A percentile compares a stretch with the other conserved stretches of the same genome.
Evolutionary conservation across 2,888 invertebrate species (phyloP).

Genomic region (Scaptomyza parva): DNA sequence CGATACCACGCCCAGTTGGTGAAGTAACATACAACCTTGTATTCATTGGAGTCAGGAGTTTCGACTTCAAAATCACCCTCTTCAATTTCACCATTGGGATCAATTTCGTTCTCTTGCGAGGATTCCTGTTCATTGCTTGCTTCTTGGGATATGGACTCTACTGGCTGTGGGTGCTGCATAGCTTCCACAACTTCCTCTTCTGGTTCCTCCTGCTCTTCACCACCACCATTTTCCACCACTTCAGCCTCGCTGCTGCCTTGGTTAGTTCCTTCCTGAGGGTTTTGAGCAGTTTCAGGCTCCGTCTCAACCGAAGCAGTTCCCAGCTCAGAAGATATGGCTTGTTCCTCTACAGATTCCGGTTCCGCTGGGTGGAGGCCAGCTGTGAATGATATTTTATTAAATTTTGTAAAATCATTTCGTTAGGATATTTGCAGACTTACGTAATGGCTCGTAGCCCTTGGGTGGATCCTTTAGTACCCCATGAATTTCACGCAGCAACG

Average conservation of each 20-base stretch:
- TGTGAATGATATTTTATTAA: slow-evolving; percentile 15
- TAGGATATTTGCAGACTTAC: slow-evolving; percentile 58
- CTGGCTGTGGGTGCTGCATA: slow-evolving; percentile 17
- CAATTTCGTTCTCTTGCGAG: slow-evolving; percentile 59
- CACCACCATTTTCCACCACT: slow-evolving; percentile 29
- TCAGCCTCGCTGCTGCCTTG: slow-evolving; percentile 38
- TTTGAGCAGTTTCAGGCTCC: slow-evolving; percentile 67
- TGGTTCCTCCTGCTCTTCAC: slow-evolving; percentile 30
- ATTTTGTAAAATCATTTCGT: neutral
- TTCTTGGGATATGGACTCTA: slow-evolving; percentile 27
- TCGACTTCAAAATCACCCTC: slow-evolving; percentile 64
- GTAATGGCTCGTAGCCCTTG: slow-evolving; percentile 69
- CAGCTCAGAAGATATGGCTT: slow-evolving; percentile 58
- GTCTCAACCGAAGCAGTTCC: slow-evolving; percentile 63
- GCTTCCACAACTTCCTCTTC: slow-evolving; percentile 32
- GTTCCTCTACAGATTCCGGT: slow-evolving; percentile 69
- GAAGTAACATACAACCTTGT: slow-evolving; percentile 95
- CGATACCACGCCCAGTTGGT: slow-evolving; percentile 98
- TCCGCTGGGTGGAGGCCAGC: slow-evolving; percentile 63
- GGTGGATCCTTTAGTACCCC: slow-evolving; percentile 87
- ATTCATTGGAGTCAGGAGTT: slow-evolving; percentile 82
- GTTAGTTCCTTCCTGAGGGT: slow-evolving; percentile 13
- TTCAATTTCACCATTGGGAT: slow-evolving; percentile 78
- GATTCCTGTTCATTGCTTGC: slow-evolving; percentile 17
- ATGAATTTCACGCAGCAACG: slow-evolving; percentile 91